Evolutionary conservation across 2,797 vertebrate species (phyloP), one percentile per base, ranked within the genome.

Genomic region (Semotilus atromaculatus): DNA sequence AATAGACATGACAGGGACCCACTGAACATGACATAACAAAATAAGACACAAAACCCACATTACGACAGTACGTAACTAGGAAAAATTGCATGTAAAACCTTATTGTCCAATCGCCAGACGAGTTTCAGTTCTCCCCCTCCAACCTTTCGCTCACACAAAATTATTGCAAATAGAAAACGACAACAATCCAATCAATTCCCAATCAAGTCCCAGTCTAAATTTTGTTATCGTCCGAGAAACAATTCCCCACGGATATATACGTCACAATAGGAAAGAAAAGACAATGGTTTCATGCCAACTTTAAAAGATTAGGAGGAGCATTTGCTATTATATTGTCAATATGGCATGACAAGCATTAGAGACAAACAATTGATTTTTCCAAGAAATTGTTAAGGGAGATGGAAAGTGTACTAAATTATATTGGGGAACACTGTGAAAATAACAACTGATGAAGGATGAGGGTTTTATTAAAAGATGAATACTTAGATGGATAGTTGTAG

Each of bases 341-440:
- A 78, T 43, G 66, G 55, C 48, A 83, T 80, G 53, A 79, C 73
- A 81, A 72, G 72, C 75, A 85, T 79, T 64, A 79, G 19, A 85
- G 60, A 51, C 34, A 74, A 71, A 40, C 29, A 34, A 85, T 86
- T 67, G 81, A 85, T 88, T 83, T 67, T 80, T 71, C 31, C 62
- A 66, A 67, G 67, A 75, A 79, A 82, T 53, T 51, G 23, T 43
- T 48, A 43, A 19, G 64, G 26, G 45, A 40, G 36, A 81, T 60
- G 48, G 13, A 58, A 26, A 62, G 67, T 48, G 68, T 64, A 38
- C 53, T 85, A 43, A 71, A 89, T 81, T 82, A 76, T 67, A 66
- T 23, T 34, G 7, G 26, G 38, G 40, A 72, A 85, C 76, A 58
- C 51, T 84, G 58, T 38, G 78, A 86, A 60, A 26, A 66, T 51